These are phyloP conservation scores for Apodemia mormo DNA, from an alignment of 2,888 invertebrate species.

Conservation along the genomic window DNA sequence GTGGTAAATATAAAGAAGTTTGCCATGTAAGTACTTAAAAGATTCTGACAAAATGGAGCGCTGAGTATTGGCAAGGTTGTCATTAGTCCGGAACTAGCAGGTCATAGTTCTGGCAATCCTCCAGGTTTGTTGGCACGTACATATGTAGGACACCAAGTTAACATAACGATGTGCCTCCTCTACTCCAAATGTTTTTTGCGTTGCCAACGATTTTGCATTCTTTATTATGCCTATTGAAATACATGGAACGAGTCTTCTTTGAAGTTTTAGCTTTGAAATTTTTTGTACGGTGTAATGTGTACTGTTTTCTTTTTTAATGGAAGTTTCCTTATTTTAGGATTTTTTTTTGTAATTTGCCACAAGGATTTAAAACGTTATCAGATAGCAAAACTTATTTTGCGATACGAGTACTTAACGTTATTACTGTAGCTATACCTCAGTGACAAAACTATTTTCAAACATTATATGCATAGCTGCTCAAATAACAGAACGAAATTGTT, in stretches of 20 bases:
- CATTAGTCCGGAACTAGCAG: constrained; percentile 37
- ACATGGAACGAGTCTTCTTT: background rate
- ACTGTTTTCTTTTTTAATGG: too few relatives aligned
- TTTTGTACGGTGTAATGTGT: background rate
- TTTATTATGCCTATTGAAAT: constrained; percentile 9
- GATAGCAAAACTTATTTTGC: too few relatives aligned
- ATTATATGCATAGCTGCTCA: too few relatives aligned
- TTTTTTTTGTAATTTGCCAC: too few relatives aligned
- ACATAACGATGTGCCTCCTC: constrained; percentile 53
- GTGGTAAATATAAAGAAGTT: background rate
- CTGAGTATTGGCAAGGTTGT: constrained; percentile 35
- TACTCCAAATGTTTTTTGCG: constrained; percentile 42
- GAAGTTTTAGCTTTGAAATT: background rate
- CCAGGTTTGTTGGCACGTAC: constrained; percentile 59
- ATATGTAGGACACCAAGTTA: constrained; percentile 60
- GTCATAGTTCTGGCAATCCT: constrained; percentile 56
- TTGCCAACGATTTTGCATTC: constrained; percentile 24
- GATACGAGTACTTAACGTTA: too few relatives aligned
- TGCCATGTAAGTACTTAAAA: background rate
- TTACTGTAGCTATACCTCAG: too few relatives aligned
- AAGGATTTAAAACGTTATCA: too few relatives aligned
- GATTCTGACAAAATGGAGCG: constrained; percentile 20
- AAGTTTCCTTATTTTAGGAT: too few relatives aligned
- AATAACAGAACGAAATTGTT: too few relatives aligned
- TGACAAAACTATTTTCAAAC: too few relatives aligned